Evolutionary conservation across 2,888 invertebrate genomes (phyloP).

Genomic region (Phorcus lineatus): DNA sequence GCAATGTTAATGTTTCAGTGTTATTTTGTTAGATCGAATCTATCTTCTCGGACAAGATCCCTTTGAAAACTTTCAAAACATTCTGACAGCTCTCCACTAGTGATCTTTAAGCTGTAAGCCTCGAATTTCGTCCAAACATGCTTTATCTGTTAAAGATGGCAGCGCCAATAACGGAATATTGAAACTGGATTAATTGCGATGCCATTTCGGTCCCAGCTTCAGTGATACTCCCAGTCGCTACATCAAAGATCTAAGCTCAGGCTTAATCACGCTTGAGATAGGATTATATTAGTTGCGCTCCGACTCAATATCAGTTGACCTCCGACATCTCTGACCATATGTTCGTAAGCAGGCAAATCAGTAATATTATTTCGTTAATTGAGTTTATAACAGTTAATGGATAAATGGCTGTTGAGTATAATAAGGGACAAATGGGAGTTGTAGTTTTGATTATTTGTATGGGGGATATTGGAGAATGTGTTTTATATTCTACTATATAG

Average conservation of each 20-base stretch:
- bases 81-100: background rate
- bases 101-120: background rate
- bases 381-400: background rate
- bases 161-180: background rate
- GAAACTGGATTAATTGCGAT: background rate
- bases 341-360: background rate
- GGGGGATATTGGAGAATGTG: too few species aligned
- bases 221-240: background rate
- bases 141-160: background rate
- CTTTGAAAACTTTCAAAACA: background rate
- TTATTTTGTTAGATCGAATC: too few species aligned
- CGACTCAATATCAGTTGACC: background rate
- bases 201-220: background rate
- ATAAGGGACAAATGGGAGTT: too few species aligned
- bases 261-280: background rate
- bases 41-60: background rate
- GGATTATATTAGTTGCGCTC: background rate
- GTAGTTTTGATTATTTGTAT: too few species aligned
- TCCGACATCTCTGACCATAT: background rate
- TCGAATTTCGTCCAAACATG: background rate
- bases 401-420: too few species aligned
- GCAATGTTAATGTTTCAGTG: too few species aligned
- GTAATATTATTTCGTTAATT: background rate
- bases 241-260: background rate
- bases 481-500: too few species aligned